Conservation (phyloP, 2,888 invertebrate genomes). For the Diaprepes abbreviatus region DNA sequence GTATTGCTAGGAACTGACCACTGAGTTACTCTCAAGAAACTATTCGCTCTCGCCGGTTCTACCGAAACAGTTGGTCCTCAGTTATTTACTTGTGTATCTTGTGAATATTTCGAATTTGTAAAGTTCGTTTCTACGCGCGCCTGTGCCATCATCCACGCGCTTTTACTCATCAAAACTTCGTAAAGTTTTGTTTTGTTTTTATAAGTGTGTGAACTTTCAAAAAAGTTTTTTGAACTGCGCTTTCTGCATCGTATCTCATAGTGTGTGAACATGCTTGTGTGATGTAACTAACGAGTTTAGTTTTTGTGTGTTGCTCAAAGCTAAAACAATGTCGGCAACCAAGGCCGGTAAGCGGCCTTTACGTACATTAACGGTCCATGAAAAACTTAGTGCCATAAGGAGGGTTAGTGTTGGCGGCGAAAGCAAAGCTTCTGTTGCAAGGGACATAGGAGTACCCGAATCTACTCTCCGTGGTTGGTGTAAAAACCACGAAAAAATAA, state of each 20-base stretch:
- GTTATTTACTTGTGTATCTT: slow-evolving; percentile 45
- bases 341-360: slow-evolving; percentile 83
- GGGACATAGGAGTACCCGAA: slow-evolving; percentile 89
- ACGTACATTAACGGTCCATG: slow-evolving; percentile 80
- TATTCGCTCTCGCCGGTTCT: slow-evolving; percentile 38
- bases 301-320: slow-evolving; percentile 24
- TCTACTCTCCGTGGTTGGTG: slow-evolving; percentile 91
- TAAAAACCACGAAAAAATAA: slow-evolving; percentile 85
- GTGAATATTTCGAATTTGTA: slow-evolving; percentile 42
- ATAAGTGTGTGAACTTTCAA: slow-evolving; percentile 57
- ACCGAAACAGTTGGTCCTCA: slow-evolving; percentile 57
- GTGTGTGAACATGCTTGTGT: slow-evolving; percentile 53
- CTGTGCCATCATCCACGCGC: slow-evolving; percentile 51
- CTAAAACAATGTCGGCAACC: slow-evolving; percentile 69
- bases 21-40: slow-evolving; percentile 66
- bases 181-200: slow-evolving; percentile 60
- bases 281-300: slow-evolving; percentile 32
- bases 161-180: slow-evolving; percentile 57
- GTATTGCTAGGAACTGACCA: slow-evolving; percentile 71
- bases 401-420: slow-evolving; percentile 88
- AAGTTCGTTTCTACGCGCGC: slow-evolving; percentile 43
- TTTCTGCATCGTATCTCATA: slow-evolving; percentile 58
- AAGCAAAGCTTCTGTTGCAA: slow-evolving; percentile 87
- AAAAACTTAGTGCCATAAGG: slow-evolving; percentile 86
- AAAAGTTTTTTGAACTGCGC: slow-evolving; percentile 64